Conservation (phyloP, 2,797 vertebrate species). For the Pangasius sanitwongsei region DNA sequence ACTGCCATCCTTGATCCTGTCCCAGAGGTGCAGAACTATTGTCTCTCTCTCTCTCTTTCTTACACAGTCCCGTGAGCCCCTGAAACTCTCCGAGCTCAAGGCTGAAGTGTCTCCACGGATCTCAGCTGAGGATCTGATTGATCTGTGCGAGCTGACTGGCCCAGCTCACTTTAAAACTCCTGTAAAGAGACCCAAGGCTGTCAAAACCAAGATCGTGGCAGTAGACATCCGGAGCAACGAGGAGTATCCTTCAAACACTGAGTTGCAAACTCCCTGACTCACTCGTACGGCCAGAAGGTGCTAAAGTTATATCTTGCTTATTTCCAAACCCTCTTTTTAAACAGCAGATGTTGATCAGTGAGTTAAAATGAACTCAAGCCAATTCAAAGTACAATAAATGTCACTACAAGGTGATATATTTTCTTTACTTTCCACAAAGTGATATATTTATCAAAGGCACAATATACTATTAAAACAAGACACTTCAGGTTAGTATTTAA, state of each 20-base stretch:
- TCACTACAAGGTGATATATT: neutral
- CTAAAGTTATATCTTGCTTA: neutral
- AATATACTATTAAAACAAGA: neutral
- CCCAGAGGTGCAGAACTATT: neutral
- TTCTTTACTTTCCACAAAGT: neutral
- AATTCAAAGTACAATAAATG: neutral
- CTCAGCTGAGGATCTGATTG: conserved; percentile 95
- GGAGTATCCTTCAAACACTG: conserved; percentile 89
- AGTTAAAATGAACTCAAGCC: neutral
- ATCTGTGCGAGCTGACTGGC: conserved; percentile 88
- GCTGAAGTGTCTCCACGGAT: conserved; percentile 91
- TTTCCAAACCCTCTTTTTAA: neutral
- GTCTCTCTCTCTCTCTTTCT: conserved; percentile 35
- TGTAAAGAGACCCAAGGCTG: conserved; percentile 83
- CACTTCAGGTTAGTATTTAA: neutral
- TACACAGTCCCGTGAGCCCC: conserved; percentile 86
- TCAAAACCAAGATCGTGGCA: conserved; percentile 92
- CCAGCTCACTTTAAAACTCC: conserved; percentile 79
- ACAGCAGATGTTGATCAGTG: neutral
- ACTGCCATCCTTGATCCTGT: neutral
- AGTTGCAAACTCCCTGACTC: neutral
- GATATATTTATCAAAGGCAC: neutral
- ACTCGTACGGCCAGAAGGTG: neutral
- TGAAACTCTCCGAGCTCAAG: conserved; percentile 90
- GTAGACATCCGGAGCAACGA: conserved; percentile 91